phyloP scores from a whole-genome alignment of 2,797 vertebrate species.

The Tachyglossus aculeatus region DNA sequence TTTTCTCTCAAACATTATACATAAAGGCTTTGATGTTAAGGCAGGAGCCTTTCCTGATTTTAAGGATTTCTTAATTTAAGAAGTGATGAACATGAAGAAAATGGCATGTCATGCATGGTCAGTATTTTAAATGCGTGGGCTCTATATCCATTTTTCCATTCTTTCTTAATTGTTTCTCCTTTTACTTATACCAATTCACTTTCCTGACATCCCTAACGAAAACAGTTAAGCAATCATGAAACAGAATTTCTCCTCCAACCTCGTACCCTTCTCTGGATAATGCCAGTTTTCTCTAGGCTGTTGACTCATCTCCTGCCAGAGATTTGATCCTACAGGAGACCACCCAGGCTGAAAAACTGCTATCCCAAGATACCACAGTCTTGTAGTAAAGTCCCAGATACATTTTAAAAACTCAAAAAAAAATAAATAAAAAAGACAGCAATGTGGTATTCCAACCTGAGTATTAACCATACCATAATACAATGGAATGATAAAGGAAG shows the following conservation, averaged over 20 bases:
- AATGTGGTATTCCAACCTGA: conserved; percentile 21
- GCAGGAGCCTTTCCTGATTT: too few relatives aligned
- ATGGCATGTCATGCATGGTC: background rate
- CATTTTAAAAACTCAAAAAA: background rate
- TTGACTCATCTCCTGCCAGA: background rate
- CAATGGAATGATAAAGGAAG: too few relatives aligned
- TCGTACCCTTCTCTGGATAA: background rate
- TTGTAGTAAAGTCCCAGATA: background rate
- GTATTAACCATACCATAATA: too few relatives aligned
- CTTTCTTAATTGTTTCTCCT: background rate
- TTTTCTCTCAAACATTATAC: too few relatives aligned
- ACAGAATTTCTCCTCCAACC: background rate
- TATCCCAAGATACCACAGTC: background rate
- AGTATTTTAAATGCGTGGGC: background rate
- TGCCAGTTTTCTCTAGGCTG: background rate
- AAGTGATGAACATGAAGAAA: background rate
- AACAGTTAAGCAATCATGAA: background rate
- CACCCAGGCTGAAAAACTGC: background rate
- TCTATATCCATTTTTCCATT: background rate
- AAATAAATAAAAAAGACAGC: background rate
- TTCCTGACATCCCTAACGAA: background rate
- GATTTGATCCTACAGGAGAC: background rate
- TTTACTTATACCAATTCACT: background rate
- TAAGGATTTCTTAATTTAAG: too few relatives aligned
- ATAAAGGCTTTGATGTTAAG: too few relatives aligned